Evolutionary conservation across 2,888 invertebrate genomes (phyloP).

Genomic region (Temnothorax unifasciatus): DNA sequence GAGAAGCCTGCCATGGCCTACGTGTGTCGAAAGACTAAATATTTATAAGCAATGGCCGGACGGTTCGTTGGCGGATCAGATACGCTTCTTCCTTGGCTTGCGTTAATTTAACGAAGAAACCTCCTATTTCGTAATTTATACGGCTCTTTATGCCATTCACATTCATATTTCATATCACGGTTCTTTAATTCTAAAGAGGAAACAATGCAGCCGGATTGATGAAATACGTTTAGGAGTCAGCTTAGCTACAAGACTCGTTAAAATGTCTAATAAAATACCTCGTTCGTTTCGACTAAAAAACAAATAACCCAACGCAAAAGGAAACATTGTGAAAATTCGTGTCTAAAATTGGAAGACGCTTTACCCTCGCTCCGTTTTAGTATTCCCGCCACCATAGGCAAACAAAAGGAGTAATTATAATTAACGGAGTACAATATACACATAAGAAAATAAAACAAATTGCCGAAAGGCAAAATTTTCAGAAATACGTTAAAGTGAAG

Average conservation of each 20-base stretch:
- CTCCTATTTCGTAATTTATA: constrained; percentile 33
- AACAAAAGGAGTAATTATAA: constrained; percentile 51
- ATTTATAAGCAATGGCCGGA: constrained; percentile 54
- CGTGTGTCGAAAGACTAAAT: constrained; percentile 57
- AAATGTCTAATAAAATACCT: constrained; percentile 41
- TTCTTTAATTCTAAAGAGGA: neutral
- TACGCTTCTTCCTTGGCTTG: constrained; percentile 53
- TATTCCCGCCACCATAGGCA: constrained; percentile 72
- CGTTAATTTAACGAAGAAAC: constrained; percentile 50
- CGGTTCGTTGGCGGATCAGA: constrained; percentile 53
- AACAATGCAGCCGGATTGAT: neutral
- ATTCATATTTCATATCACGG: constrained; percentile 16
- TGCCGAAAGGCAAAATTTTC: neutral
- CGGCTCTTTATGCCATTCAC: constrained; percentile 9
- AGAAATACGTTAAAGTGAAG: neutral
- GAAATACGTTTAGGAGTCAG: constrained; percentile 3
- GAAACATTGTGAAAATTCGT: constrained; percentile 8
- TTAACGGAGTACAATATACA: constrained; percentile 20
- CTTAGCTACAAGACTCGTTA: constrained; percentile 25
- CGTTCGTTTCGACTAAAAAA: constrained; percentile 50
- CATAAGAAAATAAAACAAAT: neutral
- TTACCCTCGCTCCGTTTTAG: constrained; percentile 29
- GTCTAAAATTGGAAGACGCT: constrained; percentile 30
- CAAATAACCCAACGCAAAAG: constrained; percentile 35
- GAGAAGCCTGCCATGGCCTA: constrained; percentile 46